Evolutionary conservation across 2,113 vertebrate species (phyloP), one percentile per base, ranked within the genome.

Genomic region (Arizona elegans): DNA sequence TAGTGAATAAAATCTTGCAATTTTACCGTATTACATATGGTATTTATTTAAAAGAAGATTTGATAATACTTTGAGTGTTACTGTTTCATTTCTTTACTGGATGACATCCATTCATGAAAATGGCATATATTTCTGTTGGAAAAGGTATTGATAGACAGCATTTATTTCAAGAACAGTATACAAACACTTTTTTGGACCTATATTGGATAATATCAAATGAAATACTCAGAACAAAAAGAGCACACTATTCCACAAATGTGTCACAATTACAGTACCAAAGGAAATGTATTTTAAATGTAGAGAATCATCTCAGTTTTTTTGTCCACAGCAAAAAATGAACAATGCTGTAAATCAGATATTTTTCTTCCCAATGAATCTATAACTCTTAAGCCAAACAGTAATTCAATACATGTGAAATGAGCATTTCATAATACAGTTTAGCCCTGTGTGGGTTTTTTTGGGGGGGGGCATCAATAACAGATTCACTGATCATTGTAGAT

Each of bases 141-240:
- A 43, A 58, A 43, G 38, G 38, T 38, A 95, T 62, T 90, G 58
- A 91, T 50, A 47, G 92, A 24, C 12, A 88, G 29, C 0, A 89
- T 94, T 94, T 94, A 52, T 85, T 94, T 38, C 85, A 90, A 91
- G 95, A 62, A 33, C 5, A 81, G 24, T 92, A 47, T 89, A 13
- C 43, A 24, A 3, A 43, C 75, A 88, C 9, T 90, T 0, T 1
- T 88, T 70, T 95, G 92, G 0, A 7, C 90, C 0, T 59, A 8
- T 70, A 88, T 9, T 65, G 13, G 86, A 21, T 93, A 93, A 33
- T 13, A n/a, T 0, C 0, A 52, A 90, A 86, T 52, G 24, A 58
- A 90, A 1, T 93, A 0, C 29, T 29, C 90, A 0, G 56, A 56
- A 92, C 17, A 58, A 90, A 15, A 55, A 0, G 0, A 5, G 21